Base-by-base conservation (phyloP, 2,797 vertebrate species). In the Peromyscus eremicus region DNA sequence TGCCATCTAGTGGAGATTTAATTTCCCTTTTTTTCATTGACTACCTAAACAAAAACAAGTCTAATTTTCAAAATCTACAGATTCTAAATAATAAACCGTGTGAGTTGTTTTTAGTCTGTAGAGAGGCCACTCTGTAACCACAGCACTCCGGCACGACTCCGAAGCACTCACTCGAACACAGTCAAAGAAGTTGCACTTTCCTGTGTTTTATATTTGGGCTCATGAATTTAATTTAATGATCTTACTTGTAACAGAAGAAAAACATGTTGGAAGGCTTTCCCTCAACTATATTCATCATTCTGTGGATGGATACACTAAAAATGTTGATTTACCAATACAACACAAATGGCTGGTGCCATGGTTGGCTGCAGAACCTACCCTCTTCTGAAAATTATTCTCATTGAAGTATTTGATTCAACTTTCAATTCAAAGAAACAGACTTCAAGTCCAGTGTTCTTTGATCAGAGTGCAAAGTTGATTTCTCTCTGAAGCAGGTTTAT, bases 1-100 rank as follows among this genome's bases (percentile, higher is more conserved):
- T 97, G 97, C 97, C 97, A 97, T 85, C 97, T 97, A 98, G 97
- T 97, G 97, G 97, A 94, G 40, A 37, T 64, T 84, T 80, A 79
- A 80, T 83, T 97, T 94, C 57, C 66, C 92, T 70, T 96, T 96
- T 92, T 77, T 92, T 77, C n/a, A 86, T 84, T 85, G 90, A 37
- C 19, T 49, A 40, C 12, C 6, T 76, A 62, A 17, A 13, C 60
- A 93, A 94, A 73, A 25, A 57, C 32, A 77, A 73, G 23, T 85
- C 14, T 70, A 43, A 60, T 85, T 77, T 86, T 94, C 62, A 87
- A 77, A 92, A 25, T 23, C 52, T 70, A 64, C 1, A 11, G 29
- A 92, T 83, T 73, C 5, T 82, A 62, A 89, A 13, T 12, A 40
- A 13, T 17, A 55, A 85, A 83, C 13, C 60, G 0, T 5, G 60